Evolutionary conservation across 2,888 invertebrate genomes (phyloP).

Genomic region (Carterocephalus palaemon): DNA sequence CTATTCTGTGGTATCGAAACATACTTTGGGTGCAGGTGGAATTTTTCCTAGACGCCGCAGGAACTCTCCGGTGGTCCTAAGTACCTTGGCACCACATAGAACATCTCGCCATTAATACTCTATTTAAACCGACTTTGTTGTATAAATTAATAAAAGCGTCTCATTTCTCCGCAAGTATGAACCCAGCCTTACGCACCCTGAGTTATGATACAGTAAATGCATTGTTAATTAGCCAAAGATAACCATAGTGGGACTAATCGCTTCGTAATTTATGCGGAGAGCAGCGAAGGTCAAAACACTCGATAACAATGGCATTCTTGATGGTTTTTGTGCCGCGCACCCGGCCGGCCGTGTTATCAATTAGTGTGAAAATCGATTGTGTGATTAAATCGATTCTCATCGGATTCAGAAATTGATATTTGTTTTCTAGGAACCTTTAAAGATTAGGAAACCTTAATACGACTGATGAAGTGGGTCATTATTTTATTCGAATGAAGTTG

Average conservation of each 20-base stretch:
- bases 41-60: too few species aligned
- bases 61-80: too few species aligned
- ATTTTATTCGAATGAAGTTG: too few species aligned
- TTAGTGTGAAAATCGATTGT: constrained; percentile 12
- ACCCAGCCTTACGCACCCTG: constrained; percentile 18
- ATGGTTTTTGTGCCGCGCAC: constrained; percentile 11
- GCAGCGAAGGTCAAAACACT: constrained; percentile 22
- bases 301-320: constrained; percentile 16
- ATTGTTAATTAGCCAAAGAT: constrained; percentile 24
- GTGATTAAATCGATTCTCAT: constrained; percentile 7
- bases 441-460: too few species aligned
- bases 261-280: constrained; percentile 21
- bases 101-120: too few species aligned
- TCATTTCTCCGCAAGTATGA: neutral
- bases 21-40: too few species aligned
- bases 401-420: neutral
- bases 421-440: neutral
- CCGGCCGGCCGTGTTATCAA: constrained; percentile 5
- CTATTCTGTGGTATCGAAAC: too few species aligned
- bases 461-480: too few species aligned
- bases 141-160: neutral
- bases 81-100: too few species aligned
- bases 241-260: constrained; percentile 21
- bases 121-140: too few species aligned
- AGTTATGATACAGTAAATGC: constrained; percentile 24